Conservation (phyloP, 2,797 vertebrate genomes). For the Gymnocypris eckloni region DNA sequence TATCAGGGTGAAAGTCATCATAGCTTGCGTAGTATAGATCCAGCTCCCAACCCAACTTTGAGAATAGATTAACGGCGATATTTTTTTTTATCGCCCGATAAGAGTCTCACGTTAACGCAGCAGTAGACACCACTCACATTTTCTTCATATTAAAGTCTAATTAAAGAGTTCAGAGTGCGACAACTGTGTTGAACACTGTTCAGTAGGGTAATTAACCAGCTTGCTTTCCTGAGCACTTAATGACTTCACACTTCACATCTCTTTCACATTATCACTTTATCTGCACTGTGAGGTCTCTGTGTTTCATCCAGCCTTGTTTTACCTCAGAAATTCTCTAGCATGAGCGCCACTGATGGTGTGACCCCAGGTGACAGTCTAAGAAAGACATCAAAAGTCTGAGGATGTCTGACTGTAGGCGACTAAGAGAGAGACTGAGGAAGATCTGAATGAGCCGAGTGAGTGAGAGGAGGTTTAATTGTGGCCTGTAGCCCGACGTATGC, state of each 20-base stretch:
- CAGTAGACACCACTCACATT: not conserved
- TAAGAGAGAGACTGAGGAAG: not conserved
- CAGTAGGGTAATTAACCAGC: slow-evolving; percentile 29
- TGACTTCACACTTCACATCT: slow-evolving; percentile 35
- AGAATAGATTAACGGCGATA: too few species aligned
- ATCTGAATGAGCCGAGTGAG: not conserved
- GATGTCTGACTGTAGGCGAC: not conserved
- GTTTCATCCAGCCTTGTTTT: not conserved
- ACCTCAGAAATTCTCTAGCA: slow-evolving; percentile 4
- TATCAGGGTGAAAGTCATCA: too few species aligned
- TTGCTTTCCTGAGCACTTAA: slow-evolving; percentile 34
- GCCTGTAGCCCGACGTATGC: slow-evolving; percentile 34
- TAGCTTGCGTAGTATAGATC: too few species aligned
- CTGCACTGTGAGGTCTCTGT: not conserved
- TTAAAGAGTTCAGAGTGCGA: not conserved
- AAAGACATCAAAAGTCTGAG: slow-evolving; percentile 27
- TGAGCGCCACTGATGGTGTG: not conserved
- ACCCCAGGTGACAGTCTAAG: slow-evolving; percentile 28
- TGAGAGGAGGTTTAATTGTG: slow-evolving; percentile 35
- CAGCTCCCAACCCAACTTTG: too few species aligned
- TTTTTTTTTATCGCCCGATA: too few species aligned
- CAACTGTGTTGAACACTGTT: slow-evolving; percentile 14
- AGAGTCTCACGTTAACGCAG: too few species aligned
- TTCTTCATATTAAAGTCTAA: not conserved
- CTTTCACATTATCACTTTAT: not conserved